These are phyloP conservation scores for Falco columbarius DNA, from an alignment of 2,797 vertebrate genomes.

Conservation along the genomic window DNA sequence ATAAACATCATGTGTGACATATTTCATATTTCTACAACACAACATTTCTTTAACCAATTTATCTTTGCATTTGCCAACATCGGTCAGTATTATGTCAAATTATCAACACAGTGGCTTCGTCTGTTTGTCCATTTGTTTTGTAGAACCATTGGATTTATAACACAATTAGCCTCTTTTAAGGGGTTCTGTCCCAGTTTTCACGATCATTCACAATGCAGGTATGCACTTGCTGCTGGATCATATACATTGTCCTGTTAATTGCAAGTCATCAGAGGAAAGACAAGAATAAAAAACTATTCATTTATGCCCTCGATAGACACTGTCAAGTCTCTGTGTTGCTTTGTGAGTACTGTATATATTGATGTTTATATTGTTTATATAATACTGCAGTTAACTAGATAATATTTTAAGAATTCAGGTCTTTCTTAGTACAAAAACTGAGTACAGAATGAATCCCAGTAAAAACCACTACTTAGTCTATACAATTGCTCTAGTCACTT, in stretches of 20 bases:
- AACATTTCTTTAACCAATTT: not conserved
- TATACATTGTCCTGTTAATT: not conserved
- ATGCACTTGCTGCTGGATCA: not conserved
- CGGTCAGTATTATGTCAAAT: not conserved
- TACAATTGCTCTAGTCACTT: not conserved
- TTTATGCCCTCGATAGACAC: not conserved
- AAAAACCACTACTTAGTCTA: not conserved
- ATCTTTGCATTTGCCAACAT: not conserved
- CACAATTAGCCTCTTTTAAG: not conserved
- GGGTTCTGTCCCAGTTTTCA: not conserved
- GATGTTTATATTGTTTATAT: not conserved
- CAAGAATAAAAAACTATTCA: not conserved
- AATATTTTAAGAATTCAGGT: not conserved
- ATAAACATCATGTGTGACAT: not conserved
- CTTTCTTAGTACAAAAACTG: not conserved
- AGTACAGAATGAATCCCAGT: not conserved
- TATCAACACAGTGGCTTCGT: not conserved
- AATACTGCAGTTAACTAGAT: not conserved
- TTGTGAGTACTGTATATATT: not conserved
- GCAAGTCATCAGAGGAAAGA: not conserved
- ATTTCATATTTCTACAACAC: not conserved
- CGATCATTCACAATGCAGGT: not conserved
- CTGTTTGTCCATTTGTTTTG: not conserved
- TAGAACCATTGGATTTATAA: not conserved
- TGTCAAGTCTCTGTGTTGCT: not conserved